These are phyloP conservation scores for Ramphastos sulfuratus DNA, from an alignment of 2,113 vertebrate genomes.

Conservation along the genomic window DNA sequence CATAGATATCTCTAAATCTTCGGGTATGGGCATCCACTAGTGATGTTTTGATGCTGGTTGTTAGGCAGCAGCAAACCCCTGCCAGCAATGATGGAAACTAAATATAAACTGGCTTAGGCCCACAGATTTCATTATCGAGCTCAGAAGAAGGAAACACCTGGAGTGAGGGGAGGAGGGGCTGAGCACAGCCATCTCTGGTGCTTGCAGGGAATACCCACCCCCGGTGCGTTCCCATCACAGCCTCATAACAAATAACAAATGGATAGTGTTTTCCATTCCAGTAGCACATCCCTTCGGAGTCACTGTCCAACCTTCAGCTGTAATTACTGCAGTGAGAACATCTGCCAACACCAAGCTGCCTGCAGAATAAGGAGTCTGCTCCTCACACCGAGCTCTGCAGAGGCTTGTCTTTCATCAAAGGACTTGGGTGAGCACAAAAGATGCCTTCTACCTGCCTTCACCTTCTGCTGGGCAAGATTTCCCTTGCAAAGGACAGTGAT, in stretches of 20 bases:
- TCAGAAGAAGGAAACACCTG: slow-evolving; percentile 68
- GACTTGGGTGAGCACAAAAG: rapidly evolving
- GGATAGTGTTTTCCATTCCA: background rate
- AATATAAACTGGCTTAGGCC: slow-evolving; percentile 39
- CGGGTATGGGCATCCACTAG: background rate
- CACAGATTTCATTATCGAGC: slow-evolving; percentile 41
- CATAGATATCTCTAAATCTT: background rate
- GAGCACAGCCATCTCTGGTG: background rate
- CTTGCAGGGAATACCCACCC: background rate
- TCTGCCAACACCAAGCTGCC: background rate
- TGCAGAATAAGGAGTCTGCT: rapidly evolving
- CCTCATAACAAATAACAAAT: background rate
- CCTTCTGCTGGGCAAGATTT: background rate
- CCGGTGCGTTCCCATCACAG: background rate
- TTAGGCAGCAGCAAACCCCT: background rate
- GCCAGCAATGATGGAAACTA: background rate
- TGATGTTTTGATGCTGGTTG: background rate
- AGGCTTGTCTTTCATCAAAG: rapidly evolving
- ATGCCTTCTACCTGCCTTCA: background rate
- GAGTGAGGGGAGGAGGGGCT: slow-evolving; percentile 18
- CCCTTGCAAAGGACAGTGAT: rapidly evolving
- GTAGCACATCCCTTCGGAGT: rapidly evolving
- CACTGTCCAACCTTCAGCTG: background rate
- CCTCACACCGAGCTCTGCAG: background rate
- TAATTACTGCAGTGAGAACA: background rate